Base-by-base conservation (phyloP, 2,888 invertebrate species). In the Tiphia femorata region DNA sequence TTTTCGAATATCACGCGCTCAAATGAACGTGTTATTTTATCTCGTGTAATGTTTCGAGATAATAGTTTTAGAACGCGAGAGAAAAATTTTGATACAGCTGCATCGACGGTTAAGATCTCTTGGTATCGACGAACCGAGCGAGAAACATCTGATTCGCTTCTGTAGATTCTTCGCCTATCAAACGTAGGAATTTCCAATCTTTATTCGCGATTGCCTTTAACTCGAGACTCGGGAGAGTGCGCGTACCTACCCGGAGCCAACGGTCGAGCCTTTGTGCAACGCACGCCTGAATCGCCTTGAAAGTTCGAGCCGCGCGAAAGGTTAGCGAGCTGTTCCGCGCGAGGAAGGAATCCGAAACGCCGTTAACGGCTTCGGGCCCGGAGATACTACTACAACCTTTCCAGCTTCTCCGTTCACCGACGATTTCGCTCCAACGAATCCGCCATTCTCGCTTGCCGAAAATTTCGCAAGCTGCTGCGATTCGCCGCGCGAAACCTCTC, bases 281-380 rank as follows among this genome's bases (percentile, higher is more conserved):
- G 53, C 44, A 47, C 47, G 48, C 12, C 41, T 21, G 59, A 47
- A 33, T 71, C 55, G 61, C 61, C 68, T 71, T 64, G 68, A 71
- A 61, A 59, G 61, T 64, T 64, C 53, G 54, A 33, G 40, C 49
- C 29, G 40, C 51, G 51, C 37, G 58, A 71, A 69, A 71, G 64
- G 68, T 68, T 60, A 57, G 17, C 35, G 33, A 10, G 2, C 12
- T 42, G 54, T 57, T 63, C 49, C 56, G 40, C 44, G 55, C 50
- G 54, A 49, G 27, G 14, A 42, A 58, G 51, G 52, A 61, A 62
- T 40, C 56, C 48, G 23, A 25, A 25, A 4, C 25, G 25, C 25
- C 8, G n/a, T n/a, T n/a, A n/a, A n/a, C n/a, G n/a, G n/a, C n/a
- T n/a, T n/a, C n/a, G n/a, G n/a, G n/a, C n/a, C n/a, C n/a, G n/a